Percentiles rank a stretch among this genome's conserved stretches.
phyloP scores from a whole-genome alignment of 2,113 vertebrate genomes.

The Rhynchopsitta pachyrhyncha region DNA sequence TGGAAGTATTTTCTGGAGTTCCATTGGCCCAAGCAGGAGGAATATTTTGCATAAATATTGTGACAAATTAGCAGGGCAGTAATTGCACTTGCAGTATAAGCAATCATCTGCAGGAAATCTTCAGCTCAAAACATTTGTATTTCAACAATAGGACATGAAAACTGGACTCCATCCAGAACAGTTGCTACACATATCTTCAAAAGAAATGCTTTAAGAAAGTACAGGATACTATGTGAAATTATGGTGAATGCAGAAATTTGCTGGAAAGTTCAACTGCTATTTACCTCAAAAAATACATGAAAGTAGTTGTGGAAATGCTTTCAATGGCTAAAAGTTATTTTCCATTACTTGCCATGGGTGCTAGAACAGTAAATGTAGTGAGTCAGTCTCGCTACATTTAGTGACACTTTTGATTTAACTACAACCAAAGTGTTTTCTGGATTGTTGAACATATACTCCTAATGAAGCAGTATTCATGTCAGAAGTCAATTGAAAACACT shows the following conservation, averaged over 20 bases:
- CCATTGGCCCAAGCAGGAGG: background rate
- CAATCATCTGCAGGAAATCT: background rate
- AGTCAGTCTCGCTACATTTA: background rate
- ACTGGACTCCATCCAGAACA: background rate
- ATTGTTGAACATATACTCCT: background rate
- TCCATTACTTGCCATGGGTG: background rate
- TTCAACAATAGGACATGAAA: background rate
- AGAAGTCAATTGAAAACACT: background rate
- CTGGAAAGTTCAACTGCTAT: background rate
- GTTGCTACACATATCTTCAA: background rate
- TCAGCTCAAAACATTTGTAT: background rate
- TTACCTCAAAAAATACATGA: background rate
- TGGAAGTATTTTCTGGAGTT: background rate
- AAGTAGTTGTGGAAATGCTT: background rate
- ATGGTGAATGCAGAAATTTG: background rate
- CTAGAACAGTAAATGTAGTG: background rate
- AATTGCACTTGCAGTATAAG: background rate
- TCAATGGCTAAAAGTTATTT: background rate
- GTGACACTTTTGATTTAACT: background rate
- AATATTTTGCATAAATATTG: background rate
- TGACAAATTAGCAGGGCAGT: background rate
- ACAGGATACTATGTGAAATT: background rate
- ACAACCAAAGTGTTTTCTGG: accelerated
- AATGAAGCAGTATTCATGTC: background rate
- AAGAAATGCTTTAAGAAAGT: background rate